phyloP scores from a whole-genome alignment of 2,113 vertebrate genomes.

The Urocolius indicus region DNA sequence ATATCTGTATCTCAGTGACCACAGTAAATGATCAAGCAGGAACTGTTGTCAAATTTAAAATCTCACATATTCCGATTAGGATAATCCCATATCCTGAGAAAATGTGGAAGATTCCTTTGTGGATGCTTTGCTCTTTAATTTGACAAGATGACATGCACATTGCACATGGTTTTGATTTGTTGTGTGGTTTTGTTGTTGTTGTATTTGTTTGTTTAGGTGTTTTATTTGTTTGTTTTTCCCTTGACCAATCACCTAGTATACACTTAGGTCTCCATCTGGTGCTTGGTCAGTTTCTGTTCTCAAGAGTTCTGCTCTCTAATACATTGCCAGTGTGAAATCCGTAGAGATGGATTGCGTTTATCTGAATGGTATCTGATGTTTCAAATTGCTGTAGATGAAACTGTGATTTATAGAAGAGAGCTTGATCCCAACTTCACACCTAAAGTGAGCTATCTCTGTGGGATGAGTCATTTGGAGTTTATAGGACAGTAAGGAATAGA shows the following conservation, averaged over 20 bases:
- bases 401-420: background rate
- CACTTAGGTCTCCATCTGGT: background rate
- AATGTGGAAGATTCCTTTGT: background rate
- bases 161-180: background rate
- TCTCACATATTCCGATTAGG: background rate
- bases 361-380: background rate
- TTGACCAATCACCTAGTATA: background rate
- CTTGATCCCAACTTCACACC: background rate
- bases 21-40: background rate
- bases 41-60: background rate
- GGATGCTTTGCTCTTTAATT: background rate
- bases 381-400: background rate
- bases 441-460: background rate
- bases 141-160: background rate
- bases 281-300: background rate
- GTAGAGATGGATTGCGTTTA: background rate
- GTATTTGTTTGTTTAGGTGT: background rate
- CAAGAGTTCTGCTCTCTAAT: background rate
- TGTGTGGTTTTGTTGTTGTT: background rate
- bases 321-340: background rate
- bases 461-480: background rate
- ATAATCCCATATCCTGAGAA: background rate
- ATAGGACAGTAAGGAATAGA: background rate
- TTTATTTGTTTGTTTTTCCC: background rate
- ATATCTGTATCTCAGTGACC: background rate